phyloP scores from a whole-genome alignment of 2,113 vertebrate species.

The Ammospiza caudacuta region DNA sequence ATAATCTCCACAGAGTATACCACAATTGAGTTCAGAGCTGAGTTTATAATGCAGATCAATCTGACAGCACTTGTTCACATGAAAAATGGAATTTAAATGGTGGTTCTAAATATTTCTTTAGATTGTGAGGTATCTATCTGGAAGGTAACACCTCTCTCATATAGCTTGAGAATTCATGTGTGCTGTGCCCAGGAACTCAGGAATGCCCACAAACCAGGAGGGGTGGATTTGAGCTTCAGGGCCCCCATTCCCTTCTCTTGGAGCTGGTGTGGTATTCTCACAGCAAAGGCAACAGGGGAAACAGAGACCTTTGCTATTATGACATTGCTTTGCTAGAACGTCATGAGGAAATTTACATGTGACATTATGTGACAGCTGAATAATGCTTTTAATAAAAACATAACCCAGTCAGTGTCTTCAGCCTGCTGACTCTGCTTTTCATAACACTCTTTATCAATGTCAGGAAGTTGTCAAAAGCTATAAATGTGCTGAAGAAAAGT shows the following conservation, averaged over 20 bases:
- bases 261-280: accelerated
- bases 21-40: background rate
- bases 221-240: background rate
- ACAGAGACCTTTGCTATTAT: background rate
- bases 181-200: background rate
- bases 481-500: background rate
- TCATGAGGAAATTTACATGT: background rate
- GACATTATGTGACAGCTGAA: background rate
- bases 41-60: background rate
- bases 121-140: background rate
- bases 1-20: background rate
- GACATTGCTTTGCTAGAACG: background rate
- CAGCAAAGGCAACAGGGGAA: background rate
- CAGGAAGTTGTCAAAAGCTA: slow-evolving; percentile 14
- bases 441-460: background rate
- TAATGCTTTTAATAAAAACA: background rate
- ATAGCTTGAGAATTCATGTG: background rate
- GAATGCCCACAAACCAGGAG: background rate
- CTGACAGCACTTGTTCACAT: background rate
- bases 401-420: background rate
- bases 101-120: background rate
- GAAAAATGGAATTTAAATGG: background rate
- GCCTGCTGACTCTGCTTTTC: background rate
- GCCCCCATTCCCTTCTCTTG: background rate
- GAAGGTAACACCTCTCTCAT: background rate